Evolutionary conservation across 1,140 invertebrate genomes (phyloP).

Genomic region (Papilio aristodemus): DNA sequence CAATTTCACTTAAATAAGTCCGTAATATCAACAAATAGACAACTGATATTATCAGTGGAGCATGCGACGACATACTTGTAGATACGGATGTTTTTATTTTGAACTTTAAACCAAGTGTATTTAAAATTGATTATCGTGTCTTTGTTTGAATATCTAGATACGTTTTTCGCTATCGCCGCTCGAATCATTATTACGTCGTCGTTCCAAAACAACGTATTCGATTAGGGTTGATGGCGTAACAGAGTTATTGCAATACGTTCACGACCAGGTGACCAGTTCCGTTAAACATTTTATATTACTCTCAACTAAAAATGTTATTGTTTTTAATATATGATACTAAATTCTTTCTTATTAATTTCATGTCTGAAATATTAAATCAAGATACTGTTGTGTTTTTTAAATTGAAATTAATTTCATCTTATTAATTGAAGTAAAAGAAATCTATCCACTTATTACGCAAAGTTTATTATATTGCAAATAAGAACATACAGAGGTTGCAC

Average conservation of each 20-base stretch:
- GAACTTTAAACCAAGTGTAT: neutral
- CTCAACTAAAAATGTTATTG: neutral
- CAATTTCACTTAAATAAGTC: constrained; percentile 79
- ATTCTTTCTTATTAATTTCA: too few relatives aligned
- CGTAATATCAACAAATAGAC: constrained; percentile 75
- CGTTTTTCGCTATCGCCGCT: constrained; percentile 46
- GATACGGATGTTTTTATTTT: neutral
- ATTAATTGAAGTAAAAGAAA: too few relatives aligned
- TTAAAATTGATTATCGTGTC: constrained; percentile 43
- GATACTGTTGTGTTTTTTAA: too few relatives aligned
- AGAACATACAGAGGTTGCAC: too few relatives aligned
- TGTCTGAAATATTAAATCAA: neutral
- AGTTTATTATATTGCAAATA: too few relatives aligned
- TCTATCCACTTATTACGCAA: neutral
- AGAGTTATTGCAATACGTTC: constrained; percentile 43
- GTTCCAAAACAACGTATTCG: constrained; percentile 67
- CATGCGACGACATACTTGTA: constrained; percentile 44
- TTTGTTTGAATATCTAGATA: constrained; percentile 9
- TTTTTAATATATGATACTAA: too few relatives aligned
- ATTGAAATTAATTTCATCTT: too few relatives aligned
- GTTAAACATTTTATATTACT: constrained; percentile 33
- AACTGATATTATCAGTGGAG: constrained; percentile 52
- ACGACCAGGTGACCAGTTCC: constrained; percentile 38
- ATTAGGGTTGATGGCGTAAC: constrained; percentile 63
- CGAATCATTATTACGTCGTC: constrained; percentile 65